Evolutionary conservation across 2,113 vertebrate species (phyloP).

Genomic region (Thomomys bottae): DNA sequence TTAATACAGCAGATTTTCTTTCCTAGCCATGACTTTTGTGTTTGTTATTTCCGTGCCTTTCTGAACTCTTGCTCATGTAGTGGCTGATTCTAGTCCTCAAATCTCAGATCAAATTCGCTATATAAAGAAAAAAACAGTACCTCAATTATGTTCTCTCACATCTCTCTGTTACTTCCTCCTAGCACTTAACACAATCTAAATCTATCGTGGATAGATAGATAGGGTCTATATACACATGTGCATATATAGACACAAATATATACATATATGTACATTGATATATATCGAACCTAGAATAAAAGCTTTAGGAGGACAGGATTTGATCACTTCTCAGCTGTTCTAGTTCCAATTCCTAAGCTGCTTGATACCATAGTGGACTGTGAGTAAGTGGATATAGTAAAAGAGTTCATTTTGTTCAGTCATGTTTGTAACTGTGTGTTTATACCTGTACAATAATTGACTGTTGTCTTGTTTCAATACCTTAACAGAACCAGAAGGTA

Average conservation of each 20-base stretch:
- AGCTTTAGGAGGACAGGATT: not conserved
- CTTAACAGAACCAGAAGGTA: slow-evolving; percentile 75
- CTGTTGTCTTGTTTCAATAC: slow-evolving; percentile 64
- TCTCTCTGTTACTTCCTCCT: not conserved
- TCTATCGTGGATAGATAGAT: not conserved
- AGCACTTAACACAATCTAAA: not conserved
- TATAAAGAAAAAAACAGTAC: not conserved
- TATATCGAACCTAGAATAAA: not conserved
- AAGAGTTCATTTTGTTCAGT: not conserved
- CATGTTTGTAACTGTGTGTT: not conserved
- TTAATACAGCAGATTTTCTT: not conserved
- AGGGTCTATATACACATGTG: too few species aligned
- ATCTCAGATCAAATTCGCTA: slow-evolving; percentile 16
- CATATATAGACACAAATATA: too few species aligned
- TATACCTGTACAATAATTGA: not conserved
- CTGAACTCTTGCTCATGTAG: not conserved
- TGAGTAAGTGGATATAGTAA: not conserved
- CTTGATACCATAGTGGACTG: not conserved
- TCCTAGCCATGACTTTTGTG: not conserved
- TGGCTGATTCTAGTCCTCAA: not conserved
- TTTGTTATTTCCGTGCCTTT: not conserved
- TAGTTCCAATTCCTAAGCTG: not conserved
- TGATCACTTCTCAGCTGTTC: not conserved
- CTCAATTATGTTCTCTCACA: not conserved
- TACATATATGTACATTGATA: too few species aligned